Conservation (phyloP, 2,888 invertebrate genomes). For the Apomyelois bistriatella region DNA sequence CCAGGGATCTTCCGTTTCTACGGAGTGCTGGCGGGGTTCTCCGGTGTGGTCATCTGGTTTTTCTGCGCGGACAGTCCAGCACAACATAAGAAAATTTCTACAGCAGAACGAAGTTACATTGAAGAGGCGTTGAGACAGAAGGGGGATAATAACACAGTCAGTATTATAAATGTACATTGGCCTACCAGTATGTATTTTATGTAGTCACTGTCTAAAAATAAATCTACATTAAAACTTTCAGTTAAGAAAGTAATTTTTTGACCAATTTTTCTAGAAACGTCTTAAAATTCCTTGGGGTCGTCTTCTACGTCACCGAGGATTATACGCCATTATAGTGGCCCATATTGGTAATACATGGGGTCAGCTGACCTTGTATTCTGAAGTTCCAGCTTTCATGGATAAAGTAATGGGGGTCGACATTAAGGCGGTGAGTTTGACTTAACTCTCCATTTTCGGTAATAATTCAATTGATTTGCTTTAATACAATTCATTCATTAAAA, state of each 20-base stretch:
- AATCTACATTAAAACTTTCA: no score
- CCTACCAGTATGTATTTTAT: no score
- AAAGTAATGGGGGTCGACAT: slow-evolving; percentile 84
- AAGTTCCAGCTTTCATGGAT: slow-evolving; percentile 88
- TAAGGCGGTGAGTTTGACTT: slow-evolving; percentile 54
- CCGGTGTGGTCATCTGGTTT: slow-evolving; percentile 77
- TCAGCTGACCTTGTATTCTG: slow-evolving; percentile 87
- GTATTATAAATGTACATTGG: no score
- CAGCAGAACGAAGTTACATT: slow-evolving; percentile 84
- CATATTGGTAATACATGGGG: slow-evolving; percentile 88
- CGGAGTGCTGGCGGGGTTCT: slow-evolving; percentile 81
- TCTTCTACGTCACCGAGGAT: slow-evolving; percentile 81
- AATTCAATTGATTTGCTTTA: no score
- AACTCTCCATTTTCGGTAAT: neutral
- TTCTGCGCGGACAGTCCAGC: slow-evolving; percentile 84
- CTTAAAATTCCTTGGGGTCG: slow-evolving; percentile 84
- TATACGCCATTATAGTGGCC: slow-evolving; percentile 74
- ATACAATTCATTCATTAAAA: no score
- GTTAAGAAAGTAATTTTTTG: no score
- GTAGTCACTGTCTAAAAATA: no score
- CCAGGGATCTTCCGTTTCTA: slow-evolving; percentile 88
- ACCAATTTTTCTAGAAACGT: slow-evolving; percentile 48
- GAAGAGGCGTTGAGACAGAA: slow-evolving; percentile 80
- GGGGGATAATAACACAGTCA: neutral
- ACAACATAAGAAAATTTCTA: slow-evolving; percentile 81